Base-by-base conservation (phyloP, 2,113 vertebrate species). In the Pimephales promelas region DNA sequence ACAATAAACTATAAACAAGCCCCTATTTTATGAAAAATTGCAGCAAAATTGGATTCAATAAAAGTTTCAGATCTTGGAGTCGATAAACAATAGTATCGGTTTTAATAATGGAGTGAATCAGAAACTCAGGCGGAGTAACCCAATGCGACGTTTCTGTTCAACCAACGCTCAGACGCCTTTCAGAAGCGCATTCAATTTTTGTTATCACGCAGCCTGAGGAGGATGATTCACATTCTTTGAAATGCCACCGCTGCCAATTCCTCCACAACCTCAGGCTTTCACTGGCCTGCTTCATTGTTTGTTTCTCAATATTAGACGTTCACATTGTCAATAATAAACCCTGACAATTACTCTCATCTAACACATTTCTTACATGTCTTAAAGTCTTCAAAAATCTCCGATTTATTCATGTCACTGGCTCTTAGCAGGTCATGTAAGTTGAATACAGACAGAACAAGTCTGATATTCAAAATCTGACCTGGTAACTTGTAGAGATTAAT, bases 201-300 rank as follows among this genome's bases (percentile, higher is more conserved):
- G 22, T 83, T 84, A 78, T 81, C 73, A 31, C 20, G 34, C 72
- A 82, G 82, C 45, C 47, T 24, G 31, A 56, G 47, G 31, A 56
- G 36, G 64, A 84, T 82, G 47, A 84, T 71, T 86, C 82, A 81
- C 85, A 81, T 83, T 79, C 59, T 86, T 77, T 81, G 54, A 84
- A 86, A 88, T 84, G 87, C 68, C 84, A 82, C 2, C 5, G 26
- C 73, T 81, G 59, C 47, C 28, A 40, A 61, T 66, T 62, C 73
- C 43, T 68, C 45, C 34, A 6, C 5, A 43, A 59, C 18, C 59
- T 45, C 31, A 71, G 61, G 70, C 24, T 14, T 83, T 81, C 62
- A 28, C 40, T 43, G 54, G 57, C 61, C 68, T 9, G 4, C 34
- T 68, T 77, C 82, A 56, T 77, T 79, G 31, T 62, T 81, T 71